Evolutionary conservation across 2,888 invertebrate species (phyloP), one percentile per base, ranked within the genome.

Genomic region (Drosophila algonquin): DNA sequence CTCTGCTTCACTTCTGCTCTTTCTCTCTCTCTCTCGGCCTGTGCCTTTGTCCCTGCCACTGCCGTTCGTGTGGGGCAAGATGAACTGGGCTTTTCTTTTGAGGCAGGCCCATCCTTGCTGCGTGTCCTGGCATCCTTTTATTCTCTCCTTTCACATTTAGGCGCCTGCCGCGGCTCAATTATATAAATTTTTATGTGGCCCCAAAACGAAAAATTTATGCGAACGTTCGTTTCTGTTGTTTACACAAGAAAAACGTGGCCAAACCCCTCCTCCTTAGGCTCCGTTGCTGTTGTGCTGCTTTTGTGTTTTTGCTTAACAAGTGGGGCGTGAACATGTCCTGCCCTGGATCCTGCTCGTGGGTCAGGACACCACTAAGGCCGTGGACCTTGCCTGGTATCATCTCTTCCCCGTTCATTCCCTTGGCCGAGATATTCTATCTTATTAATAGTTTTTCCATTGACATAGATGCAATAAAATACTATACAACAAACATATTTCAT

Each of bases 121-220:
- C 86, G 60, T 73, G 72, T 52, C 64, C 52, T 47, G 52, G 77
- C 85, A 81, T 81, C 74, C 69, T 70, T 59, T 72, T 68, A 67
- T 35, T 9, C 76, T 9, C 76, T 47, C 69, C 74, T 64, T 71
- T 72, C 63, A 63, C 56, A 62, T 56, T 73, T 70, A 70, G 70
- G 73, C 78, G 70, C 76, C 69, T 63, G 63, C 72, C 80, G 71
- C 74, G 56, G 87, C 87, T 89, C 87, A 84, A 84, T 89, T 89
- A 84, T 85, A 84, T 87, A 86, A 50, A 88, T 84, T 85, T 85
- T 89, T 84, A 87, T 87, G 72, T 72, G 79, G 56, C 63, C 30
- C 58, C 74, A 51, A 32, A 67, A 68, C 51, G 62, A 44, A 48
- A 87, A 81, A 89, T 84, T 89, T 85, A 85, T 87, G 87, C 81